Evolutionary conservation across 1,140 invertebrate species (phyloP).

Genomic region (Zaprionus ghesquierei): DNA sequence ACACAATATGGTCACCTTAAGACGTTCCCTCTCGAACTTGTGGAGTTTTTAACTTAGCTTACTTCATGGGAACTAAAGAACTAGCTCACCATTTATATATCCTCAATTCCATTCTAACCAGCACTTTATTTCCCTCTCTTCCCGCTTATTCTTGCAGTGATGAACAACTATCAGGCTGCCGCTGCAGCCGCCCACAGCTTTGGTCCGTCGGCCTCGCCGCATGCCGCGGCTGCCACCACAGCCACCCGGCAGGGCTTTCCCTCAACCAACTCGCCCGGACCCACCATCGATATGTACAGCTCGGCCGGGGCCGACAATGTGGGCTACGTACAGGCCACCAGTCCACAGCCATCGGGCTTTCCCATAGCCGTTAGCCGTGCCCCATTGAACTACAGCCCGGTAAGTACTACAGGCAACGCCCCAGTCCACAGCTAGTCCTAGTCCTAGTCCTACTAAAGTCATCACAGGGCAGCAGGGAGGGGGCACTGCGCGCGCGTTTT

Average conservation of each 20-base stretch:
- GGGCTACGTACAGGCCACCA: slow-evolving; percentile 95
- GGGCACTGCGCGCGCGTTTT: neutral
- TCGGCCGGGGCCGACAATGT: slow-evolving; percentile 91
- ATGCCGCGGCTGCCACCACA: slow-evolving; percentile 86
- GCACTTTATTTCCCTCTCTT: neutral
- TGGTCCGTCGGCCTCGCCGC: slow-evolving; percentile 84
- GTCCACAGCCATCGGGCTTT: slow-evolving; percentile 94
- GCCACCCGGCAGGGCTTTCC: slow-evolving; percentile 91
- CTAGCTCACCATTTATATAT: neutral
- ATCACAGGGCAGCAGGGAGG: neutral
- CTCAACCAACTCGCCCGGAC: slow-evolving; percentile 93
- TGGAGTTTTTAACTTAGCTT: neutral
- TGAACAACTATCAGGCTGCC: slow-evolving; percentile 96
- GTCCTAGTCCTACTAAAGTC: neutral
- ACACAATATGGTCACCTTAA: neutral
- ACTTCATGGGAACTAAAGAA: neutral
- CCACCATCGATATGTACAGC: slow-evolving; percentile 94
- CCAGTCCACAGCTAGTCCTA: neutral
- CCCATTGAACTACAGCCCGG: slow-evolving; percentile 94
- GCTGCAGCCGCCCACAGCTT: slow-evolving; percentile 89
- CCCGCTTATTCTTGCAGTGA: slow-evolving; percentile 86
- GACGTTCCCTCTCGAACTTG: no score
- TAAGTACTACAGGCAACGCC: slow-evolving; percentile 84
- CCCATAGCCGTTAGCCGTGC: slow-evolving; percentile 95
- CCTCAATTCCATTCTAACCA: neutral